Evolutionary conservation across 1,140 invertebrate species (phyloP).

Genomic region (Pemphigus obesinymphae): DNA sequence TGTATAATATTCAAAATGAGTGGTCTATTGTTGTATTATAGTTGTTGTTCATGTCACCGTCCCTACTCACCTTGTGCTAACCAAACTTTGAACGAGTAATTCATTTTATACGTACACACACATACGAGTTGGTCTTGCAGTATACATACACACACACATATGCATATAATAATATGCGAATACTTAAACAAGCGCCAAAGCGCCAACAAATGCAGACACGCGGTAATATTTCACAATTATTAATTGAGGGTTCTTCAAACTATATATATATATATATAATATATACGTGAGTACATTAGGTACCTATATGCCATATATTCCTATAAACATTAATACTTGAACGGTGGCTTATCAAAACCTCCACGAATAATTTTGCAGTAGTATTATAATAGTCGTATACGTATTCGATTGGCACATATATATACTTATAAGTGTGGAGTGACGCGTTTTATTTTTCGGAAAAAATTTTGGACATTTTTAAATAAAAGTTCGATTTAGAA

Average conservation of each 20-base stretch:
- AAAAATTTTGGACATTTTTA: too few species aligned
- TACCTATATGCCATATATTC: background rate
- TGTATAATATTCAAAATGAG: background rate
- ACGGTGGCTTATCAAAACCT: background rate
- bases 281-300: background rate
- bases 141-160: background rate
- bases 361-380: background rate
- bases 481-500: too few species aligned
- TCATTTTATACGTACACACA: background rate
- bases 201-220: background rate
- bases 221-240: background rate
- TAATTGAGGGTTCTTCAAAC: conserved; percentile 19
- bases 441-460: too few species aligned
- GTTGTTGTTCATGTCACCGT: background rate
- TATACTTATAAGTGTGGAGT: too few species aligned
- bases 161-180: background rate
- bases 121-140: background rate
- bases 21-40: background rate
- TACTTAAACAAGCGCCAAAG: conserved; percentile 1
- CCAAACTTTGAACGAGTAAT: conserved; percentile 16
- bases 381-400: background rate
- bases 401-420: too few species aligned
- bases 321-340: background rate
- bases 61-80: background rate
- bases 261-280: background rate